phyloP scores from a whole-genome alignment of 2,113 vertebrate species.

The Blennius ocellaris region DNA sequence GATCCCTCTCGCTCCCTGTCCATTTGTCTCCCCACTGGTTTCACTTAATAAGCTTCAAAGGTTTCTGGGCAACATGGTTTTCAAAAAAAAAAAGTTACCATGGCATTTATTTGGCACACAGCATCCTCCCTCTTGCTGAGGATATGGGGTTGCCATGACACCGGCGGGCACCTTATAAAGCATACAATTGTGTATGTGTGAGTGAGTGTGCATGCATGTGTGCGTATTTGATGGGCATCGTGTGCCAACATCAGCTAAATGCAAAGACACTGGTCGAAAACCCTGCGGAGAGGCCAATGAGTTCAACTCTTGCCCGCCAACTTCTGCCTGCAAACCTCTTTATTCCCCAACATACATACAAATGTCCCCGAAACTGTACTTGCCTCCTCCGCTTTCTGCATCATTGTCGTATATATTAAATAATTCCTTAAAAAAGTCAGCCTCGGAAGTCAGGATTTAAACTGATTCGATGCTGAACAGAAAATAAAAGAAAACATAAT shows the following conservation, averaged over 20 bases:
- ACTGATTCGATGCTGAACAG: conserved; percentile 33
- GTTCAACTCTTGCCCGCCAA: conserved; percentile 62
- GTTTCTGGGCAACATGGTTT: conserved; percentile 83
- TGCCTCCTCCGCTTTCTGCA: conserved; percentile 10
- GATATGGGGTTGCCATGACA: conserved; percentile 86
- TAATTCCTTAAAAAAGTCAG: conserved; percentile 11
- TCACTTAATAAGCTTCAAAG: conserved; percentile 86
- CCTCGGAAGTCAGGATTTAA: conserved; percentile 24
- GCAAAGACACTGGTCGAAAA: conserved; percentile 67
- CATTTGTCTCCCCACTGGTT: conserved; percentile 80
- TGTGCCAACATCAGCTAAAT: conserved; percentile 74
- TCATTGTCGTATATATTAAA: conserved; percentile 4
- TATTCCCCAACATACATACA: conserved; percentile 11
- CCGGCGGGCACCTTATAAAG: conserved; percentile 83
- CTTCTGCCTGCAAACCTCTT: conserved; percentile 35
- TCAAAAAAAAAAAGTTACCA: conserved; percentile 82
- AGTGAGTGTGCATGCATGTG: conserved; percentile 31
- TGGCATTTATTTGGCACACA: conserved; percentile 86
- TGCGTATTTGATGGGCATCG: conserved; percentile 43
- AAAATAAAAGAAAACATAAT: conserved; percentile 35
- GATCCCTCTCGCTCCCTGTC: conserved; percentile 54
- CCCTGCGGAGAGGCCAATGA: conserved; percentile 46
- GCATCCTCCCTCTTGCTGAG: conserved; percentile 79
- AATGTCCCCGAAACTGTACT: neutral
- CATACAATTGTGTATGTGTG: conserved; percentile 74